A percentile compares a stretch with the other conserved stretches of the same genome.
These are phyloP conservation scores for Nineta flava DNA, from an alignment of 2,888 invertebrate species.

Conservation along the genomic window DNA sequence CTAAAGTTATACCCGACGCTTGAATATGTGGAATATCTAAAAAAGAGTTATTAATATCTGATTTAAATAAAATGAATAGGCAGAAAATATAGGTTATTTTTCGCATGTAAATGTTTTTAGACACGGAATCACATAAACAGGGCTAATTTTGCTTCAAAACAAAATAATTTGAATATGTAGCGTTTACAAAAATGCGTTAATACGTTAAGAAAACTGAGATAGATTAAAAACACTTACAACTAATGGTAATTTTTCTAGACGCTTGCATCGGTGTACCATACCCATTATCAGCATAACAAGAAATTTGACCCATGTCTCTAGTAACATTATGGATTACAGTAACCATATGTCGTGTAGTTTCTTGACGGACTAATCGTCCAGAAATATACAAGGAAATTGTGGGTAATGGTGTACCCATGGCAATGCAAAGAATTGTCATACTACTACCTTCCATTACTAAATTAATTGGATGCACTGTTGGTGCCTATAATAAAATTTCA, in stretches of 20 bases:
- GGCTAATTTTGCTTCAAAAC: no score
- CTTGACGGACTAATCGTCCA: conserved; percentile 63
- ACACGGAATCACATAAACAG: no score
- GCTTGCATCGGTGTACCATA: conserved; percentile 79
- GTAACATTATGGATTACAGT: conserved; percentile 75
- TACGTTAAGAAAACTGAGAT: no score
- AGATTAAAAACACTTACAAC: conserved; percentile 42
- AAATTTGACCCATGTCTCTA: conserved; percentile 69
- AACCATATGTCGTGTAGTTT: conserved; percentile 70
- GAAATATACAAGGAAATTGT: conserved; percentile 70
- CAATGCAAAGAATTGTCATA: conserved; percentile 73
- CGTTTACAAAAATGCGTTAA: no score
- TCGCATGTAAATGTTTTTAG: no score
- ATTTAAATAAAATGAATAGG: not conserved
- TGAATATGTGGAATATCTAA: conserved; percentile 61
- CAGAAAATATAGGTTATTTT: no score
- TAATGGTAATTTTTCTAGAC: conserved; percentile 61
- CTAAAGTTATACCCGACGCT: conserved; percentile 63
- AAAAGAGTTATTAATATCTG: conserved; percentile 9
- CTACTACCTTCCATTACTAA: conserved; percentile 70
- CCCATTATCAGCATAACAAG: conserved; percentile 78
- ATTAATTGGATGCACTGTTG: conserved; percentile 69
- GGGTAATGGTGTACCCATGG: conserved; percentile 73
- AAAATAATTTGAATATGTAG: no score
- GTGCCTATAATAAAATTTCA: conserved; percentile 38